These are phyloP conservation scores for Merodon equestris DNA, from an alignment of 2,888 invertebrate species.

Conservation along the genomic window DNA sequence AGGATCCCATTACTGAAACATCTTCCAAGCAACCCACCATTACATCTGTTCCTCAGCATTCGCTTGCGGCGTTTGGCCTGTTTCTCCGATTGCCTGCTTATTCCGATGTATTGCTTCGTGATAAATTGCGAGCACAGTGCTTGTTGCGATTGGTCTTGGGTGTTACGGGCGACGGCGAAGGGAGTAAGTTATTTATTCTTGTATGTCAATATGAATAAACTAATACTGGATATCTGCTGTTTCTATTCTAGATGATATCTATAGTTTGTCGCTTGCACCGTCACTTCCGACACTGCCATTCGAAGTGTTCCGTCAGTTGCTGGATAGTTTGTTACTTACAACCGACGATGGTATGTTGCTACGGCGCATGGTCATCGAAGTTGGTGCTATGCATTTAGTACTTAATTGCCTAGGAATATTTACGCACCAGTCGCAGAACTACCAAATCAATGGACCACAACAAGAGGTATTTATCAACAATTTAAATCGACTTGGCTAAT, in stretches of 20 bases:
- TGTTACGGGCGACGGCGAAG: slow-evolving; percentile 94
- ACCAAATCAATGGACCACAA: slow-evolving; percentile 76
- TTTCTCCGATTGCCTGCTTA: slow-evolving; percentile 94
- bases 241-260: slow-evolving; percentile 82
- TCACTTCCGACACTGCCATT: slow-evolving; percentile 82
- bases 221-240: too few species aligned
- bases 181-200: slow-evolving; percentile 81
- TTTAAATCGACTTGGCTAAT: slow-evolving; percentile 2
- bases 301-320: slow-evolving; percentile 83
- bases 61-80: slow-evolving; percentile 92
- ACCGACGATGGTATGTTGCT: slow-evolving; percentile 88
- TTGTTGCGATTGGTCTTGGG: slow-evolving; percentile 92
- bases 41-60: slow-evolving; percentile 91
- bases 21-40: slow-evolving; percentile 80
- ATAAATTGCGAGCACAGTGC: slow-evolving; percentile 91
- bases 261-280: slow-evolving; percentile 84
- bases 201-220: not conserved
- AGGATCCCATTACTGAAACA: slow-evolving; percentile 80
- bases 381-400: slow-evolving; percentile 91
- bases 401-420: slow-evolving; percentile 93
- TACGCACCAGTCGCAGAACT: slow-evolving; percentile 86
- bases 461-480: slow-evolving; percentile 70
- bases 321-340: slow-evolving; percentile 87
- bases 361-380: slow-evolving; percentile 88
- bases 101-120: slow-evolving; percentile 91